Conservation (phyloP, 2,888 invertebrate species). For the Andrena marginata region DNA sequence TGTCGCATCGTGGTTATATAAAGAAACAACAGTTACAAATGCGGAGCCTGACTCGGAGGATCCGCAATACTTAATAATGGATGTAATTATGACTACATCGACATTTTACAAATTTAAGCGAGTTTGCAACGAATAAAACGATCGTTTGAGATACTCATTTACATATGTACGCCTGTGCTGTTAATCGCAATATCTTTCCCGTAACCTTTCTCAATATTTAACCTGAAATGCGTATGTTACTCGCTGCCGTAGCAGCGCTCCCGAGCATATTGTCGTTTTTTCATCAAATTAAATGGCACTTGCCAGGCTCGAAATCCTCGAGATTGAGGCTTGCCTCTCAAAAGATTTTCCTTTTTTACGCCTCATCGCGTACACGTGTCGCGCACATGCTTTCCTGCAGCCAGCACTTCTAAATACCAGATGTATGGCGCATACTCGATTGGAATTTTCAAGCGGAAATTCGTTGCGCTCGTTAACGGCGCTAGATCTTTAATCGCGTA, state of each 20-base stretch:
- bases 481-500: conserved; percentile 35
- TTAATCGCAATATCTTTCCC: too few species aligned
- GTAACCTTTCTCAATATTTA: too few species aligned
- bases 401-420: conserved; percentile 49
- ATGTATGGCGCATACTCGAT: conserved; percentile 42
- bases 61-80: conserved; percentile 86
- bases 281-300: neutral
- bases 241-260: neutral
- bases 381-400: conserved; percentile 51
- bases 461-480: conserved; percentile 50
- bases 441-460: conserved; percentile 46
- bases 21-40: conserved; percentile 87
- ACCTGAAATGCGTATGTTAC: neutral
- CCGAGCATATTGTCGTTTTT: neutral
- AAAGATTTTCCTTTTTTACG: conserved; percentile 55
- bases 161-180: neutral
- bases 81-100: conserved; percentile 87
- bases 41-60: conserved; percentile 86
- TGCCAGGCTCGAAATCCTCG: conserved; percentile 26
- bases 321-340: conserved; percentile 29
- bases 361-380: conserved; percentile 48
- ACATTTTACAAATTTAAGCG: conserved; percentile 87
- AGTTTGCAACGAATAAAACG: conserved; percentile 73
- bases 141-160: neutral
- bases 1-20: conserved; percentile 88